Evolutionary conservation across 2,797 vertebrate genomes (phyloP), one percentile per base, ranked within the genome.

Genomic region (Malurus leucopterus): DNA sequence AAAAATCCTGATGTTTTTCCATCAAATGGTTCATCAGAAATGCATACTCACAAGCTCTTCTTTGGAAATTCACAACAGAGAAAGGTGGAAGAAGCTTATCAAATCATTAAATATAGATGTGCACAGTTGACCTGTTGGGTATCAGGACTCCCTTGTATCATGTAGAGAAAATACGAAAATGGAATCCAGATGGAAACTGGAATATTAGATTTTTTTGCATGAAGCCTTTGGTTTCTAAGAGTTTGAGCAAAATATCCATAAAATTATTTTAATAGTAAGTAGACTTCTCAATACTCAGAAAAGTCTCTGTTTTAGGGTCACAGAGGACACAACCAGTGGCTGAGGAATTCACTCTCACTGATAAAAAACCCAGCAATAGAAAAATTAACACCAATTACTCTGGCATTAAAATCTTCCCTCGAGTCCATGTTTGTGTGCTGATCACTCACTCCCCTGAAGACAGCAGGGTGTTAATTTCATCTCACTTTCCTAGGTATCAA

Each of bases 21-120:
- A 88, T 89, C 81, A 93, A 87, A 87, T 58, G 44, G 67, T 91
- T 93, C 86, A 91, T 93, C 57, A 81, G 91, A 95, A 93, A 94
- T 94, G 55, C 86, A 88, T 24, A 44, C 65, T 72, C 70, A 91
- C 2, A 5, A 91, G 71, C 58, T 84, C 41, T 93, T 80, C 62
- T 83, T 3, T 1, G 46, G 62, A 86, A 88, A 91, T 59, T 87
- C 73, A 69, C 64, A 88, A 61, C 18, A 86, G 54, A 84, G 58
- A 34, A 63, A 70, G 50, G 54, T 81, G 13, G 71, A 89, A 95
- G 54, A 75, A 23, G 40, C 41, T 92, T 86, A 89, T 86, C 84
- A 90, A 77, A 83, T 88, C 88, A 93, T 95, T 92, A 95, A 95
- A 95, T 58, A 93, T 92, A 92, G 32, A 93, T 90, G 68, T 40